Conservation (phyloP, 64 coral and sea anemone genomes). For the Stichodactyla helianthus region DNA sequence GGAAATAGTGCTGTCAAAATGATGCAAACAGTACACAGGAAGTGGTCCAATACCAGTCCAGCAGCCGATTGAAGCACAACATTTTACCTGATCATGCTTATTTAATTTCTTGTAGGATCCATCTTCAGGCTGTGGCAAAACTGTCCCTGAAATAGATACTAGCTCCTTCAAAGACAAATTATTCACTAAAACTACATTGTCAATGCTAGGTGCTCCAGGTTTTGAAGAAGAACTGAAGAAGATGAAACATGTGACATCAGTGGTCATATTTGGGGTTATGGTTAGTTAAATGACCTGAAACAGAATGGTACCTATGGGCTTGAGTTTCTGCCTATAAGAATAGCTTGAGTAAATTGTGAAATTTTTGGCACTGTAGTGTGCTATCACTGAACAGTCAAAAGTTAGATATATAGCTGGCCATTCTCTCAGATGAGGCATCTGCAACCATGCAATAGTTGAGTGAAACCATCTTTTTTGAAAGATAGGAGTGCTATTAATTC, state of each 20-base stretch:
- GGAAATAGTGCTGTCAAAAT: too few relatives aligned
- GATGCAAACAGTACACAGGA: too few relatives aligned
- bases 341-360: too few relatives aligned
- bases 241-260: conserved; percentile 6
- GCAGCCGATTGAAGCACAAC: not conserved
- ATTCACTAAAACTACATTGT: conserved; percentile 1
- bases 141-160: conserved; percentile 8
- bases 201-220: conserved; percentile 3
- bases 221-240: not conserved
- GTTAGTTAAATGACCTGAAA: not conserved
- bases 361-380: too few relatives aligned
- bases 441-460: too few relatives aligned
- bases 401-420: too few relatives aligned
- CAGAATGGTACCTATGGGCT: too few relatives aligned
- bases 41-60: not conserved
- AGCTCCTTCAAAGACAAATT: conserved; percentile 13
- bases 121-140: not conserved
- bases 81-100: not conserved
- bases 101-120: not conserved
- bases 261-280: conserved; percentile 6
- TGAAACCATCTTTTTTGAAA: too few relatives aligned
- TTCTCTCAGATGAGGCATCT: too few relatives aligned
- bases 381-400: too few relatives aligned
- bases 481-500: too few relatives aligned
- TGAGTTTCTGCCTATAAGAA: too few relatives aligned